Percentiles rank a stretch among this genome's conserved stretches.
These are phyloP conservation scores for Leiothrix lutea DNA, from an alignment of 2,113 vertebrate species.

Conservation along the genomic window DNA sequence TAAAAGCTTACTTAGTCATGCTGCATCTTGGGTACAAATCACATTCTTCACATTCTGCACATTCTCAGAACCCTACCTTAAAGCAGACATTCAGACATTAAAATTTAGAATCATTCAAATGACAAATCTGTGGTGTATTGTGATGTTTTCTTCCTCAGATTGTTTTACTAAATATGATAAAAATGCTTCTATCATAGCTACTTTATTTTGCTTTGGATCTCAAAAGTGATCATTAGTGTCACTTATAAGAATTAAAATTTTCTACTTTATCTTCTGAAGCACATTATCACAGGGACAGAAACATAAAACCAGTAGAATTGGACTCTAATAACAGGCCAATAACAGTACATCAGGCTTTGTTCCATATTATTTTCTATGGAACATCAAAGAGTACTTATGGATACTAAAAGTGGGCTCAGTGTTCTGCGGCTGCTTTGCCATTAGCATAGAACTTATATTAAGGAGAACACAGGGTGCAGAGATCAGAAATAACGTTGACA, in stretches of 20 bases:
- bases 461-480: background rate
- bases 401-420: background rate
- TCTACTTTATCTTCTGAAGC: background rate
- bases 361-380: background rate
- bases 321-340: background rate
- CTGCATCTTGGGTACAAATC: background rate
- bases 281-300: background rate
- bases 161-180: background rate
- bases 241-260: background rate
- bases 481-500: background rate
- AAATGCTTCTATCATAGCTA: background rate
- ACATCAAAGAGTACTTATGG: background rate
- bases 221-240: background rate
- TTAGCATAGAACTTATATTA: background rate
- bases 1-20: constrained; percentile 20
- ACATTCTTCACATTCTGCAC: background rate
- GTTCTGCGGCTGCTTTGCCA: background rate
- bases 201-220: background rate
- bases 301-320: background rate
- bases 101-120: background rate
- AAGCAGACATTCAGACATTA: background rate
- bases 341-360: background rate
- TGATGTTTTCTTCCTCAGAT: background rate
- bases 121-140: background rate
- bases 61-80: background rate